These are phyloP conservation scores for Acromyrmex echinatior DNA, from an alignment of 1,140 invertebrate genomes.

Conservation along the genomic window DNA sequence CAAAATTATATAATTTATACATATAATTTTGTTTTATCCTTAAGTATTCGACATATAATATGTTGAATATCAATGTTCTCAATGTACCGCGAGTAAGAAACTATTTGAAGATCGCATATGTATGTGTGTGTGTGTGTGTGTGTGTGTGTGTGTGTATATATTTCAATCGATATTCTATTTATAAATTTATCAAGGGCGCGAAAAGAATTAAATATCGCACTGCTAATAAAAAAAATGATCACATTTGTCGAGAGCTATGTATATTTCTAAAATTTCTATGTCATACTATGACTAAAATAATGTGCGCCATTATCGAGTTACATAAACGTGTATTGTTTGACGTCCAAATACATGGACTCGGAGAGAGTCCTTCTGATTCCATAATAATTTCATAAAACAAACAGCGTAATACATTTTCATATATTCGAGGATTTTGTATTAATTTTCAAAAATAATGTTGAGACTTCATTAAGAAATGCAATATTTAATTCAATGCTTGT, in stretches of 20 bases:
- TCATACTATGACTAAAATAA: slow-evolving; percentile 41
- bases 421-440: slow-evolving; percentile 17
- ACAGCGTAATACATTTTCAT: background rate
- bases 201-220: background rate
- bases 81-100: background rate
- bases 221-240: background rate
- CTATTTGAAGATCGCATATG: background rate
- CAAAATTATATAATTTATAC: background rate
- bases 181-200: slow-evolving; percentile 30
- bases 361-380: slow-evolving; percentile 24
- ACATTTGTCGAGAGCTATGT: background rate
- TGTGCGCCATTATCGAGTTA: slow-evolving; percentile 27
- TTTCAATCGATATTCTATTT: slow-evolving; percentile 21
- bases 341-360: slow-evolving; percentile 9
- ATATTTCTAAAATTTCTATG: slow-evolving; percentile 19
- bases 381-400: slow-evolving; percentile 31
- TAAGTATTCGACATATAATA: background rate
- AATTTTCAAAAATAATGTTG: background rate
- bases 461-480: background rate
- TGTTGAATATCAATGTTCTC: background rate
- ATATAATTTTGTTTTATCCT: background rate
- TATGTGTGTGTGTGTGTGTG: background rate
- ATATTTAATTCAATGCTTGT: slow-evolving; percentile 22
- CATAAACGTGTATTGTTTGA: slow-evolving; percentile 49
- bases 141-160: background rate